A percentile compares a stretch with the other conserved stretches of the same genome.
These are phyloP conservation scores for Chaenogobius annularis DNA, from an alignment of 2,113 vertebrate species.

Conservation along the genomic window DNA sequence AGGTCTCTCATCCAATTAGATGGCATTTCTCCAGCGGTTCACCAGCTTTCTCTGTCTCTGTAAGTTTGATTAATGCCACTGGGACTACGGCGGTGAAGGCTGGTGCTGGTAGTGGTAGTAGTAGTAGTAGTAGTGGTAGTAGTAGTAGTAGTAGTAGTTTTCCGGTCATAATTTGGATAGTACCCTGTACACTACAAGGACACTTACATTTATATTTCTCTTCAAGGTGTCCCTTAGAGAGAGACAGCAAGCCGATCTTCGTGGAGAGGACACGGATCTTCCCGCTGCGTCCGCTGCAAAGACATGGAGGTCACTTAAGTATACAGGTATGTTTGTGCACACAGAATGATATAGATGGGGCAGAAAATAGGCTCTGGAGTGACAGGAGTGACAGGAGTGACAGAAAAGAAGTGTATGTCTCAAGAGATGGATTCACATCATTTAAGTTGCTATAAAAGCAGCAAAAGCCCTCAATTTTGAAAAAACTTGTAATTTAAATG, in stretches of 20 bases:
- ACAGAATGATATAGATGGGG: conserved; percentile 3
- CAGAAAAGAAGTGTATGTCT: conserved; percentile 29
- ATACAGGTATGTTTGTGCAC: conserved; percentile 5
- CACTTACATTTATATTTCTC: conserved; percentile 97
- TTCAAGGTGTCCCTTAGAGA: conserved; percentile 94
- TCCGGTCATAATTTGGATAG: background rate
- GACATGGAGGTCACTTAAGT: conserved; percentile 9
- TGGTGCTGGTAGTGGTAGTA: no score
- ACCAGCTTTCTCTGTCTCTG: conserved; percentile 17
- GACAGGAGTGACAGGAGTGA: conserved; percentile 15
- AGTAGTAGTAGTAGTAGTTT: background rate
- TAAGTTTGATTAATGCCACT: conserved; percentile 53
- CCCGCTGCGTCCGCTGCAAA: conserved; percentile 88
- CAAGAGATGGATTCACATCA: background rate
- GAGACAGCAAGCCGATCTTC: conserved; percentile 94
- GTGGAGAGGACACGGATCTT: conserved; percentile 94
- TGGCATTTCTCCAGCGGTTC: conserved; percentile 21
- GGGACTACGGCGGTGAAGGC: conserved; percentile 20
- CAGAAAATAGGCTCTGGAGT: conserved; percentile 15
- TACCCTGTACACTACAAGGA: background rate
- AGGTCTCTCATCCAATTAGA: conserved; percentile 73
- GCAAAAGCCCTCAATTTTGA: no score
- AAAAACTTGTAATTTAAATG: background rate
- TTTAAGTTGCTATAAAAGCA: background rate
- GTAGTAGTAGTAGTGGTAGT: background rate